These are phyloP conservation scores for Stictonetta naevosa DNA, from an alignment of 2,113 vertebrate genomes.

Conservation along the genomic window DNA sequence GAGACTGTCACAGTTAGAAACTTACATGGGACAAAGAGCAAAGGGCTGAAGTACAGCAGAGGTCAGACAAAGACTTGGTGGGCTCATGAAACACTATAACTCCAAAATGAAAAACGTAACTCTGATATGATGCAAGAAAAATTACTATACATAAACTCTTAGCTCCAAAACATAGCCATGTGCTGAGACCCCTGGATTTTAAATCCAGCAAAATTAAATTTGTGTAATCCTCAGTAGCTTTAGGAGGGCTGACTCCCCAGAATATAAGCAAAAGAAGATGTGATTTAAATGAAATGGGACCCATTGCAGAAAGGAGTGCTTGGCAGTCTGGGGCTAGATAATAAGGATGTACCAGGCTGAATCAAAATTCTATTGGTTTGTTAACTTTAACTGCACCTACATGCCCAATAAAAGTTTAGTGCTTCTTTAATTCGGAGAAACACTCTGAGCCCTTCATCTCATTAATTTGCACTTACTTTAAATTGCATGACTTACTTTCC, in stretches of 20 bases:
- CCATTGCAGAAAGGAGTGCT: neutral
- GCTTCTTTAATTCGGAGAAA: conserved; percentile 22
- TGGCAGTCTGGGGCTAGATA: neutral
- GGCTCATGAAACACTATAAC: neutral
- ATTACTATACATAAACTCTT: neutral
- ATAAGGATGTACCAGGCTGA: neutral
- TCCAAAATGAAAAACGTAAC: neutral
- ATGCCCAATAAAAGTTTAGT: conserved; percentile 27
- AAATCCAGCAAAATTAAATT: neutral
- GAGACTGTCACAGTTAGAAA: neutral
- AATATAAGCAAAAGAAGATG: neutral
- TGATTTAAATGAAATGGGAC: neutral
- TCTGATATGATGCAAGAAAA: neutral
- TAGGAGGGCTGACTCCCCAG: neutral
- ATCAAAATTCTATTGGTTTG: neutral
- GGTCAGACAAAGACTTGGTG: neutral
- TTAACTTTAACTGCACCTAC: conserved; percentile 8
- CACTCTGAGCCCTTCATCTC: conserved; percentile 1
- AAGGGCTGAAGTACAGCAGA: neutral
- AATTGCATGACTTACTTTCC: conserved; percentile 22
- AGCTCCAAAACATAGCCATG: neutral
- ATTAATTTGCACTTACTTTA: conserved; percentile 43
- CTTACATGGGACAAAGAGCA: neutral
- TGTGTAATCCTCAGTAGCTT: neutral
- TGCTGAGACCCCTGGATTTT: neutral